Base-by-base conservation (phyloP, 53 echinoderm and acorn worm genomes). In the Antedon mediterranea region DNA sequence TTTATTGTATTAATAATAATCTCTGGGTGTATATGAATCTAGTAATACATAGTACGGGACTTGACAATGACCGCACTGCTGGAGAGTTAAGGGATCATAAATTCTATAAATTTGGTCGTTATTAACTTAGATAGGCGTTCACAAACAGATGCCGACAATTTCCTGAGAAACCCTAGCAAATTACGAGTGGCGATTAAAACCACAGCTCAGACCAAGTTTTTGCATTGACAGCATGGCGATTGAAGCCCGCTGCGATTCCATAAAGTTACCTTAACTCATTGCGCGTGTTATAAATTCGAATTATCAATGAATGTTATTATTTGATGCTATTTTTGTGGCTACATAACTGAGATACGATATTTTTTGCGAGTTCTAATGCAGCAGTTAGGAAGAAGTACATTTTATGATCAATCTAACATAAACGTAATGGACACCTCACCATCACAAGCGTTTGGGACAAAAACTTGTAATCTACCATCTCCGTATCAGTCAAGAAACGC, bases 71-170 rank as follows among this genome's bases (percentile, higher is more conserved):
- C 57, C 57, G 57, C 57, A 18, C 14, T 57, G 23, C 57, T 57
- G 57, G 57, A 57, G 7, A 57, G 57, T 57, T 57, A 57, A 57
- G 57, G 57, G 57, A 57, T 57, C 57, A 57, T 57, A 57, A 57
- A 57, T 57, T 57, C 57, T 57, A 57, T 57, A 57, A 57, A 57
- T 57, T 57, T 18, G 57, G 57, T 57, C 57, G 57, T 57, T 57
- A 57, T 57, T 8, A 57, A 57, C 57, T 57, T 57, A 57, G 57
- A 57, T 57, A 57, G 57, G 57, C 57, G 57, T 57, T 57, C 57
- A 57, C 57, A 57, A 57, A 57, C 57, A 57, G 57, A 57, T 57
- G 57, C 57, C 57, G 57, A 57, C 57, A 57, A 57, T 57, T 57
- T 57, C 57, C 57, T 57, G 57, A 57, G 57, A 57, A 57, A 57